Evolutionary conservation across 2,113 vertebrate species (phyloP).

Genomic region (Gobio gobio): DNA sequence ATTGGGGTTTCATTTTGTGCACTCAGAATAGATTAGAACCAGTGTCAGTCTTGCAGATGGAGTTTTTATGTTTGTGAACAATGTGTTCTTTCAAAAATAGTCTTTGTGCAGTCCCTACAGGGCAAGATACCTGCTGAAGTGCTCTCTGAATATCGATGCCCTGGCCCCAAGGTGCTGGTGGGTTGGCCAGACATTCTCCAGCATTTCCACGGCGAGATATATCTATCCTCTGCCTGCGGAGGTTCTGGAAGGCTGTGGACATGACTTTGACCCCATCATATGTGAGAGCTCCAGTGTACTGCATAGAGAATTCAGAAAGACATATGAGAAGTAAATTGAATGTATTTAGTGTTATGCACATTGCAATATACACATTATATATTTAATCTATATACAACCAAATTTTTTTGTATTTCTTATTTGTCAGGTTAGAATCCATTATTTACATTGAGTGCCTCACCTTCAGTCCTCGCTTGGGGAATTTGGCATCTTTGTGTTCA

Average conservation of each 20-base stretch:
- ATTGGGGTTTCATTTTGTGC: slow-evolving; percentile 68
- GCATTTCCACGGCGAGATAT: slow-evolving; percentile 96
- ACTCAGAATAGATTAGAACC: slow-evolving; percentile 62
- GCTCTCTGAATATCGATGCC: slow-evolving; percentile 99
- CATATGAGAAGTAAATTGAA: not conserved
- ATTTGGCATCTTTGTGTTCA: slow-evolving; percentile 90
- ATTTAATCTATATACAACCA: not conserved
- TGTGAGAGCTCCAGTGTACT: slow-evolving; percentile 96
- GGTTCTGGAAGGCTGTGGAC: slow-evolving; percentile 95
- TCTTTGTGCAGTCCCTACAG: slow-evolving; percentile 18
- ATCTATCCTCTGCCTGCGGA: slow-evolving; percentile 93
- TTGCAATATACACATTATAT: too few relatives aligned
- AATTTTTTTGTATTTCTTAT: not conserved
- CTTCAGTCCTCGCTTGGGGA: slow-evolving; percentile 90
- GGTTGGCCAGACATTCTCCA: slow-evolving; percentile 96
- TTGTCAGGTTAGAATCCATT: not conserved
- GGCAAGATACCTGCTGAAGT: slow-evolving; percentile 87
- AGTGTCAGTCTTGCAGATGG: slow-evolving; percentile 34
- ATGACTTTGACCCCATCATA: slow-evolving; percentile 97
- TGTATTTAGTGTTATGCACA: too few relatives aligned
- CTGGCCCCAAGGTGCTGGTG: slow-evolving; percentile 96
- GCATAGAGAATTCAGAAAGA: slow-evolving; percentile 27
- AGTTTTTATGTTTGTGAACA: slow-evolving; percentile 2
- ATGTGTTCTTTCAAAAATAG: slow-evolving; percentile 17
- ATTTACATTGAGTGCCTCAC: slow-evolving; percentile 65